These are phyloP conservation scores for Tragopan temminckii DNA, from an alignment of 2,797 vertebrate genomes.

Conservation along the genomic window DNA sequence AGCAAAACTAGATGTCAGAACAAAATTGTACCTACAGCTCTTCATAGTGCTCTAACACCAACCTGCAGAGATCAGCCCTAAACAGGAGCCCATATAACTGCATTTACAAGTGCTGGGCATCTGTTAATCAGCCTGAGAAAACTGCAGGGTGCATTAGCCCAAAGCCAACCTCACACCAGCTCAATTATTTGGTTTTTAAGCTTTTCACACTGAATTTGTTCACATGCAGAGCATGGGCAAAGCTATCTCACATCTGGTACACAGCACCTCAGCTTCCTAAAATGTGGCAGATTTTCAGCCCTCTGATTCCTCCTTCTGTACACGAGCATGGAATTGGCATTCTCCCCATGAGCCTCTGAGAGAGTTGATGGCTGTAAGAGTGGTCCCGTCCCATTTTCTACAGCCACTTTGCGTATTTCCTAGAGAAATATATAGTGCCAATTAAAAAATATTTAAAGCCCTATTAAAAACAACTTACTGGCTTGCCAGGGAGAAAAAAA, in stretches of 20 bases:
- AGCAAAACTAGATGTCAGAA: background rate
- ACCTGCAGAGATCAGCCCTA: background rate
- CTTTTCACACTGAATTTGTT: background rate
- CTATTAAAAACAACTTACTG: background rate
- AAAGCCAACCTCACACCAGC: background rate
- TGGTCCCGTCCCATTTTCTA: background rate
- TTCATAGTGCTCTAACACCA: background rate
- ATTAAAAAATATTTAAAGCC: constrained; percentile 56
- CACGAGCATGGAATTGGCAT: accelerated
- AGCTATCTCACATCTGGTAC: background rate
- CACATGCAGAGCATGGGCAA: accelerated
- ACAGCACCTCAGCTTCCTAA: background rate
- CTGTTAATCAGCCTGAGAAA: background rate
- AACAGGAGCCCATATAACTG: background rate
- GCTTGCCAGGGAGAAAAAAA: background rate
- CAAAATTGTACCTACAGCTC: background rate
- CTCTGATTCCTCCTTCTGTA: background rate
- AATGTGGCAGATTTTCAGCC: background rate
- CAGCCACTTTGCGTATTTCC: background rate
- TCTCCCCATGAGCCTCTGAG: accelerated
- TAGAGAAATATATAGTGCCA: background rate
- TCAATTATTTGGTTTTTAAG: background rate
- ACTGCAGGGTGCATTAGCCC: background rate
- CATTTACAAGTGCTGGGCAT: background rate
- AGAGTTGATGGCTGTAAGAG: background rate